phyloP scores from a whole-genome alignment of 2,797 vertebrate species.

The Chiroxiphia lanceolata region DNA sequence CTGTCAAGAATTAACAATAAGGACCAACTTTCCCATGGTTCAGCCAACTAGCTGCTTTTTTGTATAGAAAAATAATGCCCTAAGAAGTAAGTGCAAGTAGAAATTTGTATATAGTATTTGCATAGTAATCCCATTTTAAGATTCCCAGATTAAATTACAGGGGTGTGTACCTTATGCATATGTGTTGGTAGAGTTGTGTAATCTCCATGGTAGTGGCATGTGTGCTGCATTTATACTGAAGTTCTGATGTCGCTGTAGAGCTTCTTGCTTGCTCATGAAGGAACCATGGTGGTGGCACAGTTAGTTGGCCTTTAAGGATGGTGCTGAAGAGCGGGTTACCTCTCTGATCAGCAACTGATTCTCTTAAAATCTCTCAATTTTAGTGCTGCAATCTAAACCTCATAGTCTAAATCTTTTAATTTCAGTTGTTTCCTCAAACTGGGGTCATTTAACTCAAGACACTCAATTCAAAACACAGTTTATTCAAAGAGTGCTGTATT shows the following conservation, averaged over 20 bases:
- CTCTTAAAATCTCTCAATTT: not conserved
- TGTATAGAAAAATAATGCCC: not conserved
- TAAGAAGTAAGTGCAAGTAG: not conserved
- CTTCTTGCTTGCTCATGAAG: not conserved
- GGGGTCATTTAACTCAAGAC: not conserved
- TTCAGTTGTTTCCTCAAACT: not conserved
- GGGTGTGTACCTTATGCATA: not conserved
- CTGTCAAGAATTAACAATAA: not conserved
- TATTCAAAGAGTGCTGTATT: not conserved
- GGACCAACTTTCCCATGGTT: not conserved
- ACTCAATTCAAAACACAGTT: not conserved
- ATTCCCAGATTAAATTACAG: not conserved
- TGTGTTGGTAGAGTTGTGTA: not conserved
- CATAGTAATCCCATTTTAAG: not conserved
- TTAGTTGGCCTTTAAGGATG: not conserved
- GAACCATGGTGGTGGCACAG: not conserved
- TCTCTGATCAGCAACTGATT: not conserved
- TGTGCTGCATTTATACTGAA: not conserved
- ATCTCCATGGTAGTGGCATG: accelerated
- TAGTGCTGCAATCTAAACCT: not conserved
- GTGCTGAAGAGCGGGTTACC: not conserved
- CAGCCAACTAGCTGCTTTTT: not conserved
- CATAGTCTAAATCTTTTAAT: not conserved
- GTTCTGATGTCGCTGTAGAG: not conserved
- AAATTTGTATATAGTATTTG: not conserved